Conservation (phyloP, 2,797 vertebrate genomes). For the Ibycter americanus region DNA sequence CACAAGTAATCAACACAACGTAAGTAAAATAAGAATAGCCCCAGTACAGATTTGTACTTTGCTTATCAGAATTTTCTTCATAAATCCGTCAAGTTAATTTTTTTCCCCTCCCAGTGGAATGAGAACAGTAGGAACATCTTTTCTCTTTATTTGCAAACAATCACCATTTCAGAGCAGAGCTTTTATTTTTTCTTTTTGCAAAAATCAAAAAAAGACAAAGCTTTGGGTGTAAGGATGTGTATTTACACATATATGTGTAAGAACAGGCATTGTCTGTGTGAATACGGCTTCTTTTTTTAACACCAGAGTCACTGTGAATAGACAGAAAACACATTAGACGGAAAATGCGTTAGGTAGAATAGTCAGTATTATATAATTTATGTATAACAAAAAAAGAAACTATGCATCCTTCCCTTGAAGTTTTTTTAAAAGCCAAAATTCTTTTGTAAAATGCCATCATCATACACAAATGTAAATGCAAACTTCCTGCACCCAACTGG, state of each 20-base stretch:
- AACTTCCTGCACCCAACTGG: not conserved
- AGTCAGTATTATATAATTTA: not conserved
- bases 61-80: not conserved
- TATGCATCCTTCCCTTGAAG: not conserved
- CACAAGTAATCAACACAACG: not conserved
- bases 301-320: not conserved
- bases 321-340: not conserved
- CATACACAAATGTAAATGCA: not conserved
- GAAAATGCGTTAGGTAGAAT: not conserved
- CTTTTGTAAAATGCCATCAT: not conserved
- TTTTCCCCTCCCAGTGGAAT: not conserved
- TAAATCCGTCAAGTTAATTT: not conserved
- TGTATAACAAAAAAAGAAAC: not conserved
- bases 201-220: not conserved
- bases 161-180: not conserved
- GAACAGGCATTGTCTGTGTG: not conserved
- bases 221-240: not conserved
- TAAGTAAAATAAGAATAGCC: not conserved
- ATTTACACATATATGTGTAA: not conserved
- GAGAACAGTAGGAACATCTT: not conserved
- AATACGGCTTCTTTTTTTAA: not conserved
- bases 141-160: not conserved
- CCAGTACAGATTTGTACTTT: not conserved
- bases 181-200: not conserved
- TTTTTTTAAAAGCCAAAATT: not conserved